These are phyloP conservation scores for Ptychodera flava DNA, from an alignment of 35 echinoderm and acorn worm species.

Conservation along the genomic window DNA sequence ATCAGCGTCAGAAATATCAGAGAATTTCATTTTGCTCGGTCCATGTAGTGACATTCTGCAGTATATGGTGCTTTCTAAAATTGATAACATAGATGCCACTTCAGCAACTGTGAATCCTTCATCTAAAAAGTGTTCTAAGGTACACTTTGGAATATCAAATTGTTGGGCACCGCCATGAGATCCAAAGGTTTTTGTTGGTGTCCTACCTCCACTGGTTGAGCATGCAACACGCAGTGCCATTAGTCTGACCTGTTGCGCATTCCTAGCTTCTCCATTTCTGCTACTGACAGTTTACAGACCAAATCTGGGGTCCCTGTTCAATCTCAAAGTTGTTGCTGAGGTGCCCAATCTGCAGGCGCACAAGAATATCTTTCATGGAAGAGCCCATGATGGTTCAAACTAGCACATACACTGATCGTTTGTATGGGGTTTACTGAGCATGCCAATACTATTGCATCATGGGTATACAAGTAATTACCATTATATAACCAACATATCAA, in stretches of 20 bases:
- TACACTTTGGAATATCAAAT: neutral
- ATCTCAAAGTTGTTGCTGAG: neutral
- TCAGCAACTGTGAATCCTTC: neutral
- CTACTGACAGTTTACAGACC: neutral
- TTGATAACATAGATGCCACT: neutral
- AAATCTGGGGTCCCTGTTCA: neutral
- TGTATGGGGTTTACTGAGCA: too few species aligned
- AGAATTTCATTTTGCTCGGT: conserved; percentile 8
- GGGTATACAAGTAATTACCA: too few species aligned
- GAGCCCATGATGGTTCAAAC: too few species aligned
- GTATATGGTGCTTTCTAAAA: conserved; percentile 5
- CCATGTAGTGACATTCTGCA: neutral
- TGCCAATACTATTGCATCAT: too few species aligned
- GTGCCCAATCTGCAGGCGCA: neutral
- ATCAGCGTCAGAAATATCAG: neutral
- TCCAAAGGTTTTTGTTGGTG: neutral
- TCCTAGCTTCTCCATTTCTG: neutral
- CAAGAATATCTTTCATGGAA: neutral
- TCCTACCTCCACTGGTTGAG: neutral
- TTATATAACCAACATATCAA: too few species aligned
- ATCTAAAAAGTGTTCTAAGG: neutral
- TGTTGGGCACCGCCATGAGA: neutral
- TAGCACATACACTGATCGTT: too few species aligned
- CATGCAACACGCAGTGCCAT: too few species aligned
- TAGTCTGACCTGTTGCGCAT: too few species aligned